These are phyloP conservation scores for Euclidia mi DNA, from an alignment of 2,888 invertebrate genomes.

Conservation along the genomic window DNA sequence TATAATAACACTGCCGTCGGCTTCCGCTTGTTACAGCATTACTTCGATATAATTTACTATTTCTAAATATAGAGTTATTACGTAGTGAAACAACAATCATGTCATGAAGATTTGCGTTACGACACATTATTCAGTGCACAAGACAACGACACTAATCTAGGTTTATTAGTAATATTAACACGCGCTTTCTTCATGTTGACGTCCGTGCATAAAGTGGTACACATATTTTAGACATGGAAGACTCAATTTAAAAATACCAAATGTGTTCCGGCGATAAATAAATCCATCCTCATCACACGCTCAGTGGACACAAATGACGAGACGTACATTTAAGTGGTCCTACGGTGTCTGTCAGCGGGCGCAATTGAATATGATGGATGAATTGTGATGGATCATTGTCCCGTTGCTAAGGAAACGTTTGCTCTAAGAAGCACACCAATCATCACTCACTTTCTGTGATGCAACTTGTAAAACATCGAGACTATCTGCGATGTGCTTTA, in stretches of 20 bases:
- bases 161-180: not conserved
- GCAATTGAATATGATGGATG: constrained; percentile 72
- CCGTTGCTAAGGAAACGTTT: constrained; percentile 43
- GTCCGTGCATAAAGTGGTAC: not conserved
- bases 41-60: not conserved
- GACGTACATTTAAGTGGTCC: constrained; percentile 41
- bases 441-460: constrained; percentile 36
- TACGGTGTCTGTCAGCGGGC: constrained; percentile 57
- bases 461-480: constrained; percentile 15
- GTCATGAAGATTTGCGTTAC: constrained; percentile 1
- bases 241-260: constrained; percentile 35
- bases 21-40: constrained; percentile 26
- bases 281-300: constrained; percentile 62
- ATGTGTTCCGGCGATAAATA: constrained; percentile 53
- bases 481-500: not conserved
- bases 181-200: no score
- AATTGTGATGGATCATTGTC: constrained; percentile 37
- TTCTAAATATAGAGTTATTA: constrained; percentile 5
- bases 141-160: constrained; percentile 3
- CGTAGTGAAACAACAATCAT: not conserved
- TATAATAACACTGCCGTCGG: constrained; percentile 43
- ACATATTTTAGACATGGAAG: constrained; percentile 16
- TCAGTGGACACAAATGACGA: constrained; percentile 55
- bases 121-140: not conserved
- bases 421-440: constrained; percentile 24